These are phyloP conservation scores for Nannoperca australis DNA, from an alignment of 2,797 vertebrate species.

Conservation along the genomic window DNA sequence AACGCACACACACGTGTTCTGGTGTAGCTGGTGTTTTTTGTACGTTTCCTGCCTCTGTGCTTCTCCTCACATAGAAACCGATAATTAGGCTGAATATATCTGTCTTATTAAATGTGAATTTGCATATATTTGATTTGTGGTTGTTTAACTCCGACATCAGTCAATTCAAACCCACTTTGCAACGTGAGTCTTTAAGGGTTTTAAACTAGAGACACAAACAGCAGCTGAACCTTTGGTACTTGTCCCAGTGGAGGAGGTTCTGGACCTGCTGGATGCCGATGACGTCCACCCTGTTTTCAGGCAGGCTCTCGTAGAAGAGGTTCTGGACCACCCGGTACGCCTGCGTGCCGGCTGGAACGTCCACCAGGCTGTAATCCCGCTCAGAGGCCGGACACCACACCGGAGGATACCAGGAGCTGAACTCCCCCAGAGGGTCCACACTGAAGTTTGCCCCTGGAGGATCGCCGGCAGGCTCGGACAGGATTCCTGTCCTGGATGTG, in stretches of 20 bases:
- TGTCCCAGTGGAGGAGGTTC: slow-evolving; percentile 81
- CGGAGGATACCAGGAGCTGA: slow-evolving; percentile 75
- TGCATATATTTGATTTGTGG: neutral
- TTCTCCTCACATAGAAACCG: neutral
- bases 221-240: slow-evolving; percentile 73
- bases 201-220: neutral
- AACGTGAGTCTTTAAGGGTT: neutral
- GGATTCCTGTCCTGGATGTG: slow-evolving; percentile 60
- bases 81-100: neutral
- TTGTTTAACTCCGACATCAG: neutral
- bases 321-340: slow-evolving; percentile 41
- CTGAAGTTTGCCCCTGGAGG: slow-evolving; percentile 48
- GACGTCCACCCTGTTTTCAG: slow-evolving; percentile 62
- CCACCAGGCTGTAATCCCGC: slow-evolving; percentile 60
- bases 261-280: slow-evolving; percentile 75
- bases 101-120: neutral
- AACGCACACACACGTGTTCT: neutral
- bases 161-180: neutral
- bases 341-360: slow-evolving; percentile 48
- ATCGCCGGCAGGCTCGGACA: neutral
- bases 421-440: slow-evolving; percentile 72
- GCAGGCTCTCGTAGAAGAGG: slow-evolving; percentile 62
- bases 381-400: slow-evolving; percentile 56
- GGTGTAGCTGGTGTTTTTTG: neutral
- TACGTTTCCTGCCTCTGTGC: neutral